Conservation (phyloP, 2,888 invertebrate species). For the Hyles lineata region DNA sequence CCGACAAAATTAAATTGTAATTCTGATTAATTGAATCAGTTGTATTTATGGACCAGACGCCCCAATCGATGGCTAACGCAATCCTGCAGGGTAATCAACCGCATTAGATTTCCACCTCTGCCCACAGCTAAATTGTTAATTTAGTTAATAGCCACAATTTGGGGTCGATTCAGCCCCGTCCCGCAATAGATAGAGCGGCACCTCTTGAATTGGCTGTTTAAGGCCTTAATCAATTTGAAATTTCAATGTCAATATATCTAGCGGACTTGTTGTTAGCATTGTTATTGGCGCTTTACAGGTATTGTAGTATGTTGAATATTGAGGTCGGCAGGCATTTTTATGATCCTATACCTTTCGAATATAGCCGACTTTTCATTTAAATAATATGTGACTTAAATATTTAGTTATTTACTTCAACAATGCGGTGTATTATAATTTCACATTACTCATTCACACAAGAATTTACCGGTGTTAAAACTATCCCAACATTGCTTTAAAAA, state of each 20-base stretch:
- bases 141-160: constrained; percentile 51
- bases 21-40: constrained; percentile 17
- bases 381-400: too few relatives aligned
- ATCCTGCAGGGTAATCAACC: constrained; percentile 40
- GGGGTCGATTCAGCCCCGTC: constrained; percentile 41
- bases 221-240: constrained; percentile 20
- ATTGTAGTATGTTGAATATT: background rate
- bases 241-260: constrained; percentile 20
- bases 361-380: too few relatives aligned
- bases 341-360: too few relatives aligned
- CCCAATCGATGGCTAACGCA: constrained; percentile 37
- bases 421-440: too few relatives aligned
- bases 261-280: background rate
- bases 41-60: constrained; percentile 28
- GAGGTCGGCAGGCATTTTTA: background rate
- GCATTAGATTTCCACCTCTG: constrained; percentile 39
- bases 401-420: too few relatives aligned
- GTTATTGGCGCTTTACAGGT: background rate
- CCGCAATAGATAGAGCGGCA: constrained; percentile 41
- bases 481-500: background rate
- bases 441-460: background rate
- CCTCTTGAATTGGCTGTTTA: constrained; percentile 39
- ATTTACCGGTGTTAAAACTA: background rate
- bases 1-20: constrained; percentile 23
- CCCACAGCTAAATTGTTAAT: constrained; percentile 51